These are phyloP conservation scores for Abrostola tripartita DNA, from an alignment of 2,888 invertebrate species.

Conservation along the genomic window DNA sequence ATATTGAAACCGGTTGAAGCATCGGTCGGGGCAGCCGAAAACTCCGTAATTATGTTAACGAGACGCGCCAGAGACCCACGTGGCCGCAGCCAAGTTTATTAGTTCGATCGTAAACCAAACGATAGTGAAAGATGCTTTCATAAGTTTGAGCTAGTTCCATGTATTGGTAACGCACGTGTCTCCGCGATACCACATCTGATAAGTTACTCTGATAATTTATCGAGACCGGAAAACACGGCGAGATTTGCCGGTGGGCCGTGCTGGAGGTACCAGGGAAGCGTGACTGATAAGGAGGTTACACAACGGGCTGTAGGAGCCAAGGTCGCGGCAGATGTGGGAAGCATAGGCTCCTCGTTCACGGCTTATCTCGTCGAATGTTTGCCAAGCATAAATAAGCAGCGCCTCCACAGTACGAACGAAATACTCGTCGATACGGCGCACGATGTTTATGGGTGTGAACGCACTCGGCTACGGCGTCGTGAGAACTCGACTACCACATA, in stretches of 20 bases:
- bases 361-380: slow-evolving; percentile 83
- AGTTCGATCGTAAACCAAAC: slow-evolving; percentile 68
- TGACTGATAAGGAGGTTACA: slow-evolving; percentile 86
- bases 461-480: slow-evolving; percentile 76
- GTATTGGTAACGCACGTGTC: slow-evolving; percentile 63
- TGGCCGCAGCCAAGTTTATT: slow-evolving; percentile 64
- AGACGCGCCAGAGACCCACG: slow-evolving; percentile 70
- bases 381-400: slow-evolving; percentile 82
- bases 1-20: slow-evolving; percentile 76
- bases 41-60: slow-evolving; percentile 82
- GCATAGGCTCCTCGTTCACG: slow-evolving; percentile 82
- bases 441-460: slow-evolving; percentile 80
- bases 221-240: slow-evolving; percentile 82
- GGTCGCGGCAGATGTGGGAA: slow-evolving; percentile 87
- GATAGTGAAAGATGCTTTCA: slow-evolving; percentile 75
- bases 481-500: slow-evolving; percentile 77
- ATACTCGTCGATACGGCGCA: slow-evolving; percentile 69
- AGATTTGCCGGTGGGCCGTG: slow-evolving; percentile 75
- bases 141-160: slow-evolving; percentile 58
- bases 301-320: slow-evolving; percentile 82
- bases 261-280: slow-evolving; percentile 74
- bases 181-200: slow-evolving; percentile 66
- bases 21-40: slow-evolving; percentile 78
- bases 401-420: slow-evolving; percentile 65
- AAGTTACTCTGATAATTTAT: slow-evolving; percentile 74